Conservation (phyloP, 2,888 invertebrate species). For the Nematopogon swammerdamellus region DNA sequence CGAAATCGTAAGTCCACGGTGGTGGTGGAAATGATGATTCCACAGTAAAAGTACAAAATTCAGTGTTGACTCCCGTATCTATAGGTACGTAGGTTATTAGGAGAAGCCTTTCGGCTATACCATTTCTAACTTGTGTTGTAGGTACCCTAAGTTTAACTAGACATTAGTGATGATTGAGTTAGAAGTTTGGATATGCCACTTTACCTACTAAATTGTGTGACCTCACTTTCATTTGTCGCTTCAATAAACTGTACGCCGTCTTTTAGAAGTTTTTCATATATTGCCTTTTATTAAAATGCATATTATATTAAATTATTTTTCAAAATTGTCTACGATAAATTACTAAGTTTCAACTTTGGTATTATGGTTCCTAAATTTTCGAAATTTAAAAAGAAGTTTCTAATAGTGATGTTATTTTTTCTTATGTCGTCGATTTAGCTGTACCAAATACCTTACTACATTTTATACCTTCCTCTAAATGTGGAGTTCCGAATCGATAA, state of each 20-base stretch:
- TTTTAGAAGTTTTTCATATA: too few species aligned
- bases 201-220: too few species aligned
- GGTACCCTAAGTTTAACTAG: too few species aligned
- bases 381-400: slow-evolving; percentile 57
- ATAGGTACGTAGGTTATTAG: slow-evolving; percentile 44
- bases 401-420: too few species aligned
- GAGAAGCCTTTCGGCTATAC: slow-evolving; percentile 39
- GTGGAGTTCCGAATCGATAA: slow-evolving; percentile 27
- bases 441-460: slow-evolving; percentile 50
- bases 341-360: slow-evolving; percentile 53
- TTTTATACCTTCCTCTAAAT: slow-evolving; percentile 9
- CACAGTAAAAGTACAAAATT: slow-evolving; percentile 54
- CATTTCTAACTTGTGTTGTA: slow-evolving; percentile 20
- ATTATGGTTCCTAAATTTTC: slow-evolving; percentile 59
- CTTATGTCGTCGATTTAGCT: slow-evolving; percentile 42
- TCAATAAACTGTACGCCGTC: too few species aligned
- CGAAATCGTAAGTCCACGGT: slow-evolving; percentile 54
- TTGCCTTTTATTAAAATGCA: too few species aligned
- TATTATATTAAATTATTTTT: slow-evolving; percentile 17
- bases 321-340: slow-evolving; percentile 26
- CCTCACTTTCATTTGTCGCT: too few species aligned
- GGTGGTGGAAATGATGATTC: slow-evolving; percentile 41
- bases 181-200: too few species aligned
- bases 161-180: too few species aligned
- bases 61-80: slow-evolving; percentile 52